Conservation (phyloP, 1,140 invertebrate genomes). For the Hydropsyche tenuis region DNA sequence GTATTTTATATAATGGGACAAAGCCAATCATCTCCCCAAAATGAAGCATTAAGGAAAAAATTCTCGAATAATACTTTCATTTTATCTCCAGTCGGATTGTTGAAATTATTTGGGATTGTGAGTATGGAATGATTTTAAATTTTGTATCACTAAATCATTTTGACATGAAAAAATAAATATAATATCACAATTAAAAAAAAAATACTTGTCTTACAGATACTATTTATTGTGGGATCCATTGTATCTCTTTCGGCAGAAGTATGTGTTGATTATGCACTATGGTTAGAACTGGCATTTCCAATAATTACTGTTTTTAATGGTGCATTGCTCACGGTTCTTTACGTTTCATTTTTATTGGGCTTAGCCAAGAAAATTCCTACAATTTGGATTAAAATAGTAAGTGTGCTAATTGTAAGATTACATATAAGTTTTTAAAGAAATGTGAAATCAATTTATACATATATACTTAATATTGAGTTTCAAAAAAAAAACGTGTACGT, state of each 20-base stretch:
- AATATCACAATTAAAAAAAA: not conserved
- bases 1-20: constrained; percentile 33
- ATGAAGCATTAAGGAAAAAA: constrained; percentile 39
- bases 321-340: constrained; percentile 38
- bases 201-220: constrained; percentile 37
- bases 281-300: constrained; percentile 40
- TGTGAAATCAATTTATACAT: no score
- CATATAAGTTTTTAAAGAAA: no score
- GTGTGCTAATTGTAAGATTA: not conserved
- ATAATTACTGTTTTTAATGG: constrained; percentile 36
- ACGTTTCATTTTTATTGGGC: constrained; percentile 39
- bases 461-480: no score
- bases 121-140: constrained; percentile 21
- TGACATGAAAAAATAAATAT: not conserved
- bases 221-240: constrained; percentile 44
- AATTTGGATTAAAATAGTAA: constrained; percentile 46
- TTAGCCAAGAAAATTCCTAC: constrained; percentile 38
- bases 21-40: constrained; percentile 37
- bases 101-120: constrained; percentile 40
- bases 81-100: constrained; percentile 40
- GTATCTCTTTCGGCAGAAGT: constrained; percentile 37
- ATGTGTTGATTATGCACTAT: constrained; percentile 34
- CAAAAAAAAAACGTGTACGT: not conserved
- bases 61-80: constrained; percentile 44
- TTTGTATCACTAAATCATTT: not conserved